phyloP scores from a whole-genome alignment of 2,888 invertebrate genomes.

The Villa cingulata region DNA sequence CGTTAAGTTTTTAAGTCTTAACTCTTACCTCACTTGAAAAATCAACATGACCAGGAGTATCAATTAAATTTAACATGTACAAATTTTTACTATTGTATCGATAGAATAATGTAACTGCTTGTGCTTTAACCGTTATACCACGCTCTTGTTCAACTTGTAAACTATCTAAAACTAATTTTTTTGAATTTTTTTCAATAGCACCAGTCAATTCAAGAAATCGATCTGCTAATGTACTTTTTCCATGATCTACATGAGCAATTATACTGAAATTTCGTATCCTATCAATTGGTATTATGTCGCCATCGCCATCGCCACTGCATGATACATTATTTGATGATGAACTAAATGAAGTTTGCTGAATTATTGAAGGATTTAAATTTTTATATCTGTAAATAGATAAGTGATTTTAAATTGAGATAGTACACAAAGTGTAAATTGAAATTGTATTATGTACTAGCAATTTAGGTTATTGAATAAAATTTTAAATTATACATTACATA shows the following conservation, averaged over 20 bases:
- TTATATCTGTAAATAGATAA: too few relatives aligned
- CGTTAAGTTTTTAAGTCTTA: too few relatives aligned
- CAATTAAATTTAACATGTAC: slow-evolving; percentile 87
- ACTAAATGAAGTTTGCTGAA: too few relatives aligned
- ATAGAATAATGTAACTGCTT: slow-evolving; percentile 80
- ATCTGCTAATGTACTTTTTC: slow-evolving; percentile 95
- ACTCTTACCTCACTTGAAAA: slow-evolving; percentile 91
- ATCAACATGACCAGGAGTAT: slow-evolving; percentile 97
- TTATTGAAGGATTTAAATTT: too few relatives aligned
- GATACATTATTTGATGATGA: too few relatives aligned
- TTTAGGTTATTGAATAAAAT: too few relatives aligned
- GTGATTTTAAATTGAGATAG: too few relatives aligned
- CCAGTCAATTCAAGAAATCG: slow-evolving; percentile 87
- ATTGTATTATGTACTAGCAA: too few relatives aligned
- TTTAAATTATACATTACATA: too few relatives aligned
- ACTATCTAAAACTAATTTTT: slow-evolving; percentile 61
- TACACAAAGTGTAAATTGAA: too few relatives aligned
- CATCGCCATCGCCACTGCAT: too few relatives aligned
- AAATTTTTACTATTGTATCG: slow-evolving; percentile 44
- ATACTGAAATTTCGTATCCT: slow-evolving; percentile 86
- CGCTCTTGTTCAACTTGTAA: slow-evolving; percentile 83
- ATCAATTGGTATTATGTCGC: slow-evolving; percentile 23
- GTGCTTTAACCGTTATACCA: slow-evolving; percentile 97
- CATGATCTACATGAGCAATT: slow-evolving; percentile 98
- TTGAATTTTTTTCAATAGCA: slow-evolving; percentile 49